Evolutionary conservation across 2,797 vertebrate genomes (phyloP), one percentile per base, ranked within the genome.

Genomic region (Potorous gilbertii): DNA sequence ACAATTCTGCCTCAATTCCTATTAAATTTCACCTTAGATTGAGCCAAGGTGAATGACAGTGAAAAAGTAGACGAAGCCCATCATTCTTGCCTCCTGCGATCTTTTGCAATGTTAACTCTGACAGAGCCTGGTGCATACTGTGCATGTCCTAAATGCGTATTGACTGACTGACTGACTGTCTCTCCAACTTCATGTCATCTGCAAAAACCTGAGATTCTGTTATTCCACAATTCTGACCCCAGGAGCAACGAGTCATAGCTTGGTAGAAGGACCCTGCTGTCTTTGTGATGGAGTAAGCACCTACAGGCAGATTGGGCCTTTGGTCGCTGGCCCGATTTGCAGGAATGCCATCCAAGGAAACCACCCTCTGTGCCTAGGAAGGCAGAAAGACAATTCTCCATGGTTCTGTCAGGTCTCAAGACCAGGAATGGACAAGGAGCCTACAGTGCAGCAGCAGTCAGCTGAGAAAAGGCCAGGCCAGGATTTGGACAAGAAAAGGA

Each of bases 251-350:
- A 46, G 4, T 21, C 18, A 11, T 4, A 91, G 54, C 14, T 0
- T 40, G 13, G 29, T 87, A 11, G 40, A n/a, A 87, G 40, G 74
- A 50, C 18, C 74, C 74, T 87, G 74, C 74, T 81, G 55, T 59
- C 87, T 54, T 28, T 1, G 0, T 0, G 1, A 31, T 3, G 55
- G 21, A 0, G 3, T 56, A 1, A 1, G 81, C 5, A 87, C 93
- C 56, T 10, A 0, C 0, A n/a, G 56, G 14, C 54, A 94, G 29
- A 56, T 90, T 55, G 94, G 18, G 21, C 90, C 55, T 57, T 92
- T 46, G 55, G 12, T 92, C 90, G 0, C 14, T 92, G 6, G 21
- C 92, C 95, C 74, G 12, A 0, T 14, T 14, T 29, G 1, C 3
- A 91, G 29, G 18, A 92, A 31, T 0, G 0, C 40, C 54, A 56